phyloP scores from a whole-genome alignment of 2,113 vertebrate species.

The Crotalus viridis region DNA sequence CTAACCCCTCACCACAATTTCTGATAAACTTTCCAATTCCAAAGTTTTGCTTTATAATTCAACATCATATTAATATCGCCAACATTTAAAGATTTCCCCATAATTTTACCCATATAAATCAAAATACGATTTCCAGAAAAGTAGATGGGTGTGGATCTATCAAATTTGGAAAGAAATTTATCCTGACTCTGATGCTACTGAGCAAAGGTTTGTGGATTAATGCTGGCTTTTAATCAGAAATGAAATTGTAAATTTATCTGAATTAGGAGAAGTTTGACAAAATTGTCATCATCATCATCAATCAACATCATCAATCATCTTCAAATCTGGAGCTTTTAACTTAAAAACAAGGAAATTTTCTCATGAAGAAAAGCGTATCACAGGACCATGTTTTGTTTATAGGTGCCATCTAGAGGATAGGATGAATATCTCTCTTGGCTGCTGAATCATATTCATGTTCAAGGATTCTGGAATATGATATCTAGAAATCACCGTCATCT shows the following conservation, averaged over 20 bases:
- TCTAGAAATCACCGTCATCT: not conserved
- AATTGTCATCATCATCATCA: not conserved
- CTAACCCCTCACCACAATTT: not conserved
- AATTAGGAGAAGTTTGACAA: not conserved
- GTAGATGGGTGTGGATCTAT: not conserved
- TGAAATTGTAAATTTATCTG: not conserved
- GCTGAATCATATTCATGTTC: fast-evolving
- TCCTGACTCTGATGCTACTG: not conserved
- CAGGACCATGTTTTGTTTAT: constrained; percentile 49
- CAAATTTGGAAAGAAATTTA: not conserved
- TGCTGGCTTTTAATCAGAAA: not conserved
- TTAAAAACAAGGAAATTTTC: not conserved
- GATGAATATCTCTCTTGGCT: not conserved
- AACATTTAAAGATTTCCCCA: not conserved
- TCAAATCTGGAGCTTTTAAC: not conserved
- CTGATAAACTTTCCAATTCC: not conserved
- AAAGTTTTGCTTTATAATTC: not conserved
- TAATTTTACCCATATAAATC: not conserved
- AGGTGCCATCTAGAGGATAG: constrained; percentile 68
- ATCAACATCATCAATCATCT: not conserved
- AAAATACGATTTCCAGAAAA: not conserved
- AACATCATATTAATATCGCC: not conserved
- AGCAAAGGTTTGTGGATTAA: not conserved
- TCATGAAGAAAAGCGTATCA: not conserved
- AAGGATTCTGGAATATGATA: not conserved